Conservation (phyloP, 2,888 invertebrate genomes). For the Sarcophaga carnaria region DNA sequence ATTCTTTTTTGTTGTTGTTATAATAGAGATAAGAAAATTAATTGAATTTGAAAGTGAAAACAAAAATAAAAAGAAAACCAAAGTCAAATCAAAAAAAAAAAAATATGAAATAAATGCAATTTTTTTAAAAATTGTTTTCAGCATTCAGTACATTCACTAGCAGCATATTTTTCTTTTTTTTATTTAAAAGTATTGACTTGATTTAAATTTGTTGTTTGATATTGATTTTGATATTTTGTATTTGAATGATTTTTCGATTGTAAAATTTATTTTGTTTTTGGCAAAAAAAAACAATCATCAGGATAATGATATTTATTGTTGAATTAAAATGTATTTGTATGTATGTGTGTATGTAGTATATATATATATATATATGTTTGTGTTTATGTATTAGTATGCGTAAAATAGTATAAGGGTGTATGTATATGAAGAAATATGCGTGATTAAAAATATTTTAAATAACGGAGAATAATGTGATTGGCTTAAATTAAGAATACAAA, state of each 20-base stretch:
- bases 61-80: conserved; percentile 41
- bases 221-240: conserved; percentile 12
- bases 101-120: conserved; percentile 77
- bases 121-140: conserved; percentile 69
- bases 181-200: conserved; percentile 51
- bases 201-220: conserved; percentile 19
- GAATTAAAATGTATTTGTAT: neutral
- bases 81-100: conserved; percentile 74
- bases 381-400: no score
- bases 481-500: no score
- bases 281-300: no score
- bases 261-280: neutral
- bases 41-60: conserved; percentile 13
- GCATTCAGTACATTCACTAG: conserved; percentile 83
- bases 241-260: neutral
- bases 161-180: conserved; percentile 76
- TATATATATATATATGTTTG: no score
- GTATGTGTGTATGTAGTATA: no score
- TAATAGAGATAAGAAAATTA: conserved; percentile 35
- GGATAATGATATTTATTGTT: neutral
- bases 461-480: no score
- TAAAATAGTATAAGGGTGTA: no score
- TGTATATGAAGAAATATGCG: no score
- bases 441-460: no score
- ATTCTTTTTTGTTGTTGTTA: conserved; percentile 50